Percentiles rank a stretch among this genome's conserved stretches.
phyloP scores from a whole-genome alignment of 2,888 invertebrate genomes.

The Melikaiella ostensackeni region DNA sequence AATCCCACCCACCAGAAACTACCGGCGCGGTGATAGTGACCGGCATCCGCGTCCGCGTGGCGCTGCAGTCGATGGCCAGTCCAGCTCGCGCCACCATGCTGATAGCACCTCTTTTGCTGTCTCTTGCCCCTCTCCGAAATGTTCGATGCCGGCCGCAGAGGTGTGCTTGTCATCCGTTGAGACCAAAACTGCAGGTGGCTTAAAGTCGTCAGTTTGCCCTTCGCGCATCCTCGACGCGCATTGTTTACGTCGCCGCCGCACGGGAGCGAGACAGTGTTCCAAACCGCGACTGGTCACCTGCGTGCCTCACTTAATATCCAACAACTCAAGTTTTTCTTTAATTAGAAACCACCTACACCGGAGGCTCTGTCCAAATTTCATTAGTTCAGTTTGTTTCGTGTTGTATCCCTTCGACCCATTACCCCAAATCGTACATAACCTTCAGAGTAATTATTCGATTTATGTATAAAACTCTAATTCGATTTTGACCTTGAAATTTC shows the following conservation, averaged over 20 bases:
- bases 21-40: conserved; percentile 45
- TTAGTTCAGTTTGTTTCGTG: background rate
- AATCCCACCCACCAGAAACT: conserved; percentile 4
- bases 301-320: background rate
- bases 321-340: background rate
- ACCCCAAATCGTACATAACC: background rate
- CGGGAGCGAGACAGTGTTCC: background rate
- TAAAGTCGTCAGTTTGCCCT: background rate
- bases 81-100: conserved; percentile 66
- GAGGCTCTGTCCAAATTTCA: background rate
- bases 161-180: conserved; percentile 28
- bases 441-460: background rate
- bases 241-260: conserved; percentile 49
- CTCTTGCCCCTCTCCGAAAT: conserved; percentile 19
- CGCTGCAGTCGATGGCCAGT: conserved; percentile 70
- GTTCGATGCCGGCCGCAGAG: conserved; percentile 4
- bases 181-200: conserved; percentile 33
- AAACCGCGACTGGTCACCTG: conserved; percentile 2
- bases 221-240: conserved; percentile 51
- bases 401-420: background rate
- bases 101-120: conserved; percentile 56
- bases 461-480: background rate
- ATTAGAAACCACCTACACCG: background rate
- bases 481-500: background rate
- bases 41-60: conserved; percentile 57